A percentile compares a stretch with the other conserved stretches of the same genome.
Evolutionary conservation across 1,140 invertebrate genomes (phyloP).

Genomic region (Adoxophyes honmai): DNA sequence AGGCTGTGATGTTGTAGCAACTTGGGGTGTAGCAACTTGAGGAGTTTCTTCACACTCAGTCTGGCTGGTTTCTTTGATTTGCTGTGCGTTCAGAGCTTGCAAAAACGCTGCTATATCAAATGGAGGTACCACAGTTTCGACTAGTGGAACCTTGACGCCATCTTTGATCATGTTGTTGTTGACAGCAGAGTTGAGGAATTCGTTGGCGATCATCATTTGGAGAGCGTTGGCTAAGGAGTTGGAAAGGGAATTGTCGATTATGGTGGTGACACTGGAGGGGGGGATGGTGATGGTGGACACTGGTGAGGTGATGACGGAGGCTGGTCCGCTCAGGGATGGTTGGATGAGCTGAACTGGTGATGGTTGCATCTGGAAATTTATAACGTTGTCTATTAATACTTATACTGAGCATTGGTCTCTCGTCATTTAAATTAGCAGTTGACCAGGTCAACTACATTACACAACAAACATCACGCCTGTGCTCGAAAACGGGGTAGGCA

Average conservation of each 20-base stretch:
- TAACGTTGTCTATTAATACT: neutral
- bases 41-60: too few species aligned
- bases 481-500: too few species aligned
- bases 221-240: constrained; percentile 48
- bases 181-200: constrained; percentile 36
- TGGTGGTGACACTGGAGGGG: constrained; percentile 28
- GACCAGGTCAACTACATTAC: too few species aligned
- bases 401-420: too few species aligned
- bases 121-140: neutral
- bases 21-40: too few species aligned
- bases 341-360: neutral
- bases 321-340: neutral
- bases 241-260: constrained; percentile 45
- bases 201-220: constrained; percentile 47
- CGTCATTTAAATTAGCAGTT: too few species aligned
- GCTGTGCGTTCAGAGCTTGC: too few species aligned
- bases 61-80: too few species aligned
- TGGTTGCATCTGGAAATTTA: neutral
- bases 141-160: constrained; percentile 12
- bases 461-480: too few species aligned
- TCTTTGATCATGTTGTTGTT: constrained; percentile 12
- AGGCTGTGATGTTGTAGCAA: too few species aligned
- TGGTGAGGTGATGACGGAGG: constrained; percentile 1
- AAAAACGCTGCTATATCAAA: neutral
- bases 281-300: neutral